Base-by-base conservation (phyloP, 1,140 invertebrate species). In the Sesamia nonagrioides region DNA sequence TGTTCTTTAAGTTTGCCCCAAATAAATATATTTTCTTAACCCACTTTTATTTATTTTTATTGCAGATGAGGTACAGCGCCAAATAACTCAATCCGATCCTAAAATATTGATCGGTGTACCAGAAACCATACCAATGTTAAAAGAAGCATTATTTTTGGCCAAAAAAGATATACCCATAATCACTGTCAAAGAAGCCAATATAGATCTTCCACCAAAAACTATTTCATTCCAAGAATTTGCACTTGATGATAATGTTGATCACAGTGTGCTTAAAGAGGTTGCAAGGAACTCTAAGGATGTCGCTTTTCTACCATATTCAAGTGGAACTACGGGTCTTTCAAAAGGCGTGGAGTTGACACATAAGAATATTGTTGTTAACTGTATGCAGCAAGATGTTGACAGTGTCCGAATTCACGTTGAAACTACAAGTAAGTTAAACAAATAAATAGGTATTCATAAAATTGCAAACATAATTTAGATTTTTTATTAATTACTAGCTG, bases 261-360 rank as follows among this genome's bases (percentile, higher is more conserved):
- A 95, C 21, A 89, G 88, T 73, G 86, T 90, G 71, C 79, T 95
- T 27, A 94, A 90, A 81, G 78, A 86, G 45, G 86, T 89, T 61
- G 88, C 84, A 37, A 86, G 89, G 42, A 86, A 84, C 58, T 40
- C 86, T n/a, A 87, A 96, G 33, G 95, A 96, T 82, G 89, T 95
- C 8, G 91, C 95, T 18, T 84, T 97, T 58, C 82, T 97, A 72
- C 96, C 96, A 15, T 97, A 96, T 90, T 97, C 98, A 0, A 98
- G 97, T 89, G 98, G 98, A 27, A 98, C 98, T 7, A 98, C 98
- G 21, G 98, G 98, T 48, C 88, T 97, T 73, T 98, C 98, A 9
- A 99, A 99, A 96, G 98, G 97, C 21, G 98, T 98, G 0, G 96
- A 97, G 93, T 89, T 98, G 1, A 96, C 97, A 0, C 97, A 98